These are phyloP conservation scores for Halcyon smyrnensis DNA, from an alignment of 2,797 vertebrate species.

Conservation along the genomic window DNA sequence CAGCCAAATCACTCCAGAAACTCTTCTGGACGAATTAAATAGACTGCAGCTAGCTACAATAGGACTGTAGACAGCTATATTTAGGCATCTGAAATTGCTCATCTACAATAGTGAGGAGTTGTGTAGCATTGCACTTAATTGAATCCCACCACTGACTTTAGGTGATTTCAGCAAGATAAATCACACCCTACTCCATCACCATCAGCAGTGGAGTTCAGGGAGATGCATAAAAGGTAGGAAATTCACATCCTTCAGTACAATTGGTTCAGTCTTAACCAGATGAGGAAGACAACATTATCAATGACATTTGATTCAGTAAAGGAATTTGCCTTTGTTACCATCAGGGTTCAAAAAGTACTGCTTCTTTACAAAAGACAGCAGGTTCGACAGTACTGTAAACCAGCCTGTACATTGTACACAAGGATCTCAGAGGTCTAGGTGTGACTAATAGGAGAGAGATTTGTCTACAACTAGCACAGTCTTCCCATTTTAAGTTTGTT, in stretches of 20 bases:
- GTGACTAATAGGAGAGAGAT: background rate
- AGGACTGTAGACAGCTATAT: background rate
- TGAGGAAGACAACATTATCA: background rate
- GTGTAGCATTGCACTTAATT: background rate
- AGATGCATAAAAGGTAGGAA: background rate
- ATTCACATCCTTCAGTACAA: background rate
- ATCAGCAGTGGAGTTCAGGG: background rate
- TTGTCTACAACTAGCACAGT: background rate
- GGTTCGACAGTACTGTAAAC: background rate
- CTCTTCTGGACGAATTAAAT: background rate
- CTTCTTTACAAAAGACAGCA: background rate
- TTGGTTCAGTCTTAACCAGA: background rate
- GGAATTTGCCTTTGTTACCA: background rate
- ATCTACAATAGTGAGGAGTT: background rate
- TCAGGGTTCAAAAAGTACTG: background rate
- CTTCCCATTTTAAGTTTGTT: background rate
- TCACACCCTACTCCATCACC: background rate
- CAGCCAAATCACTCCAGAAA: background rate
- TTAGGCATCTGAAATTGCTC: background rate
- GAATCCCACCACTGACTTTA: background rate
- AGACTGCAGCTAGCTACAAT: background rate
- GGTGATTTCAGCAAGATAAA: background rate
- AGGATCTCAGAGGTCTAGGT: background rate
- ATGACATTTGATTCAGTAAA: background rate
- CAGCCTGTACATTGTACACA: background rate